Base-by-base conservation (phyloP, 2,113 vertebrate species). In the Elanoides forficatus region DNA sequence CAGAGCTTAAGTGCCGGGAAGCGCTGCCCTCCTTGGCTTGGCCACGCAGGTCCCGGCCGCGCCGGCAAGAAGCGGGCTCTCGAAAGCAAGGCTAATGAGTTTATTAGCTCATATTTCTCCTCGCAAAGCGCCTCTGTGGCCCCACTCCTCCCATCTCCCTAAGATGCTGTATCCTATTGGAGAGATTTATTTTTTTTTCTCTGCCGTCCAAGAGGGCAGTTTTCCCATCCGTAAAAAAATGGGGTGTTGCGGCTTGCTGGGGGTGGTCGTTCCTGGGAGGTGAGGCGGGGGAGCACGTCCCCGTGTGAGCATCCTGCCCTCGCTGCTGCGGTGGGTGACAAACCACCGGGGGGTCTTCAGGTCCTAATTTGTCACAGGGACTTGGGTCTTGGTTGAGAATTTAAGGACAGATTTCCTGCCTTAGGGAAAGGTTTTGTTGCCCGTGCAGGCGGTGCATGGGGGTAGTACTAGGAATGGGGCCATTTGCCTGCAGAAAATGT, bases 281-380 rank as follows among this genome's bases (percentile, higher is more conserved):
- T 11, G 47, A 82, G 50, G 68, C 62, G 32, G 75, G 52, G 62
- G 43, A 63, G 36, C 42, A 11, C 1, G 0, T 32, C 30, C 55
- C 55, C 7, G 0, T 2, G 30, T 4, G 1, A 65, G 6, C 50
- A 19, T 40, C 79, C 52, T 45, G 36, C 40, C 22, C 27, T 48
- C 1, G 1, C 26, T 1, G 1, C 47, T 27, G 55, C 2, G 2
- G 18, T 1, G 2, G 18, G 58, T 45, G 34, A 72, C 34, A 26
- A 85, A 80, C 16, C 47, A 26, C 42, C 11, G 0, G 1, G 26
- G 47, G 40, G 26, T 22, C 62, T 36, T 48, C 15, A 29, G 9
- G 9, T 15, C 27, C 23, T 20, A 1, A 3, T 43, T 52, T 75
- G 29, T 50, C 36, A 2, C 15, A 27, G 50, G 50, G 48, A 70